Base-by-base conservation (phyloP, 1,140 invertebrate genomes). In the Scylla paramamosain region DNA sequence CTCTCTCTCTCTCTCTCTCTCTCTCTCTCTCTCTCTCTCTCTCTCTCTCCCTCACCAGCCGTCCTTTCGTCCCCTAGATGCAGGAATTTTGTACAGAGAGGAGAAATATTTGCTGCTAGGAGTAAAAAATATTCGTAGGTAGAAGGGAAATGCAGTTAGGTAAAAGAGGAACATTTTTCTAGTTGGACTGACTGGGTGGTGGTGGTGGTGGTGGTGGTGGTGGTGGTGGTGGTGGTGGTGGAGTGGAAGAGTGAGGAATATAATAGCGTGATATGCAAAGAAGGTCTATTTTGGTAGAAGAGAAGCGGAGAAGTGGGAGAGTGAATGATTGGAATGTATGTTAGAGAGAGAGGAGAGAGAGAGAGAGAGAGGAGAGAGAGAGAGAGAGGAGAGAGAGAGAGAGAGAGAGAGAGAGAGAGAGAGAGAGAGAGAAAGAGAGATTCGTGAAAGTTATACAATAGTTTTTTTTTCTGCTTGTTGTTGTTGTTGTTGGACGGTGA, bases 341-440 rank as follows among this genome's bases (percentile, higher is more conserved):
- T 25, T 12, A 77, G 67, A n/a, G 67, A 77, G 67, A 25, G 20
- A 77, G n/a, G n/a, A 77, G n/a, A 77, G 67, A n/a, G n/a, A 77
- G 20, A 77, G 67, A n/a, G n/a, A n/a, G n/a, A 77, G 67, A 77
- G 67, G n/a, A n/a, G 67, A 8, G n/a, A 67, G 59, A 67, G 20
- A 25, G 59, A 67, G 20, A 25, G 59, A 67, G 20, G 59, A 67
- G 20, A 25, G 59, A 67, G 20, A 25, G 20, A 25, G 59, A 67
- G 59, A 25, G 20, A 67, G 59, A 67, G 59, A 87, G 83, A 87
- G 25, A 87, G 92, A 52, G 83, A 59, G 32, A 28, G 84, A 93
- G 29, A 52, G 84, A 31, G 0, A 10, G 86, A 88, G 0, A 86
- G 77, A 87, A 6, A 67, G 28, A 48, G 90, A 25, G 48, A 31